Conservation (phyloP, 1,140 invertebrate genomes). For the Apis mellifera region Amel_HAv3.1 CM009938.2:8997001-8997500, state of each 20-base stretch:
- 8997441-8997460: background rate
- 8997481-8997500: no score
- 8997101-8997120: background rate
- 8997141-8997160: background rate
- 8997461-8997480: no score
- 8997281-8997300: background rate
- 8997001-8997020: background rate
- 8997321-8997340: conserved; percentile 23
- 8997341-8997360: conserved; percentile 33
- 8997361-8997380: conserved; percentile 27
- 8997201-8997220: background rate
- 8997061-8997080: conserved; percentile 3
- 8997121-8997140: background rate
- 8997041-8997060: background rate
- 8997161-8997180: background rate
- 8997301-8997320: background rate
- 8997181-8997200: background rate
- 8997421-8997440: background rate
- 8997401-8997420: background rate
- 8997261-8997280: background rate
- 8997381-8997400: background rate
- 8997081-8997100: background rate
- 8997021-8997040: background rate
- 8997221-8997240: background rate
- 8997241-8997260: background rate